Evolutionary conservation across 2,113 vertebrate species (phyloP).

Genomic region (Emydura subglobosa): DNA sequence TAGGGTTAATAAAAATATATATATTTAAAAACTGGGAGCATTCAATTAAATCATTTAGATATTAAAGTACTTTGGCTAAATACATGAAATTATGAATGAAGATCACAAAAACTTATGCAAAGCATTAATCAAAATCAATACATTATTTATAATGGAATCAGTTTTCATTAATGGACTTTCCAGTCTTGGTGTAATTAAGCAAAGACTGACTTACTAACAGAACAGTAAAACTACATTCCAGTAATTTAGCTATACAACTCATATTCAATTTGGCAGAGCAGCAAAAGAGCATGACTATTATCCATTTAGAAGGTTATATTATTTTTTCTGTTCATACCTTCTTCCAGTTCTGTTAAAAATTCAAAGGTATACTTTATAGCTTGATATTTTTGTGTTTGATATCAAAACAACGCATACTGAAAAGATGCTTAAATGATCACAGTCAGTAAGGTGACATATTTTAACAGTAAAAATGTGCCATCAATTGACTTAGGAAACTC

Average conservation of each 20-base stretch:
- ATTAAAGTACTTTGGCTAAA: not conserved
- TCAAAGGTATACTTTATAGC: not conserved
- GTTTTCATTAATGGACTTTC: not conserved
- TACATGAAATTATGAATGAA: not conserved
- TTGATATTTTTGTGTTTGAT: not conserved
- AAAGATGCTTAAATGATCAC: not conserved
- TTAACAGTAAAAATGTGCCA: not conserved
- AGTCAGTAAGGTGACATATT: not conserved
- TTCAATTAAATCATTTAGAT: not conserved
- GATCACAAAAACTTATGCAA: not conserved
- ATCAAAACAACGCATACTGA: not conserved
- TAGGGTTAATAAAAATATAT: not conserved
- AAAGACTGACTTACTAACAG: not conserved
- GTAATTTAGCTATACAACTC: not conserved
- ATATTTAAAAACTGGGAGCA: not conserved
- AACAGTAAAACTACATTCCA: not conserved
- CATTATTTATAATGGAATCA: not conserved
- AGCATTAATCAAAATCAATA: not conserved
- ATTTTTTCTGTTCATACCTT: not conserved
- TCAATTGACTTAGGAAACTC: not conserved
- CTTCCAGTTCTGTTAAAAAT: not conserved
- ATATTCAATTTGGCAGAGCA: not conserved
- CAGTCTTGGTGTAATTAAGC: not conserved
- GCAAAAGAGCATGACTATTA: not conserved
- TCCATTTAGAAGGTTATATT: constrained; percentile 8